These are phyloP conservation scores for Drosophila barbarae DNA, from an alignment of 2,888 invertebrate genomes.

Conservation along the genomic window DNA sequence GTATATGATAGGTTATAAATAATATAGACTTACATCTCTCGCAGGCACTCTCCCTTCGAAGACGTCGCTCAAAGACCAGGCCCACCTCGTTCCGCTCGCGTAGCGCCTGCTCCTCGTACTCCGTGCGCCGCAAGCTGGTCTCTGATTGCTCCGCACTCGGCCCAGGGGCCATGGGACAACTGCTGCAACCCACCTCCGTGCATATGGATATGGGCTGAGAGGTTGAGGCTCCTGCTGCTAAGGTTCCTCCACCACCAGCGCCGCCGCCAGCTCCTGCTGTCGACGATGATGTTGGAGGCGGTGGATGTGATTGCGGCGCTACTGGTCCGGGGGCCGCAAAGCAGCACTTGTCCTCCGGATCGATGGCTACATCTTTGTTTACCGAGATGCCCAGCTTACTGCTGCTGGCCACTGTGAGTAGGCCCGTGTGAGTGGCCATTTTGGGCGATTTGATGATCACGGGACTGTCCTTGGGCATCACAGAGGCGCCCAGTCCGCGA, in stretches of 20 bases:
- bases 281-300: conserved; percentile 33
- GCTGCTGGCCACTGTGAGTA: conserved; percentile 61
- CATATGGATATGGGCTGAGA: conserved; percentile 64
- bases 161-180: conserved; percentile 60
- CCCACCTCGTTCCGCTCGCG: conserved; percentile 63
- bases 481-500: conserved; percentile 76
- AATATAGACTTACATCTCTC: conserved; percentile 46
- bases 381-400: conserved; percentile 75
- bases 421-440: conserved; percentile 64
- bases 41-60: conserved; percentile 58
- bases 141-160: conserved; percentile 51
- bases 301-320: conserved; percentile 51
- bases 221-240: conserved; percentile 32
- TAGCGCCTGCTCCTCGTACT: conserved; percentile 61
- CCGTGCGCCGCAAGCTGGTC: conserved; percentile 53
- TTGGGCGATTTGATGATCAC: conserved; percentile 79
- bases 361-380: conserved; percentile 79
- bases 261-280: conserved; percentile 19
- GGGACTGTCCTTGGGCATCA: conserved; percentile 78
- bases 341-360: conserved; percentile 77
- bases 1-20: background rate
- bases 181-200: conserved; percentile 69
- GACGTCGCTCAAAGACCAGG: conserved; percentile 58
- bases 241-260: conserved; percentile 1
- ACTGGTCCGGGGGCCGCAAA: conserved; percentile 58